phyloP scores from a whole-genome alignment of 2,888 invertebrate genomes.

The Heliconius ethilla region DNA sequence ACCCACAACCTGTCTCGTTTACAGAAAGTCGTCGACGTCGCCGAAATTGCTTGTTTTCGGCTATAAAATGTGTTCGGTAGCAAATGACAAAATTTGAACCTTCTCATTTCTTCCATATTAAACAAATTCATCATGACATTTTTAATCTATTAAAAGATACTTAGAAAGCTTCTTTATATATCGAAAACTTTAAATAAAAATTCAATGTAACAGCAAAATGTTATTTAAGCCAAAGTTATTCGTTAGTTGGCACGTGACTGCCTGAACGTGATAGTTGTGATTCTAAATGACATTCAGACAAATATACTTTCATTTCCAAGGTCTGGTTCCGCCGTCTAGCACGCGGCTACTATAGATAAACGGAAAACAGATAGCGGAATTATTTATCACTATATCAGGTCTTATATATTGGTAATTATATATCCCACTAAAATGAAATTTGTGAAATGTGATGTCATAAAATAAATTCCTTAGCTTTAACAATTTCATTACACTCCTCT shows the following conservation, averaged over 20 bases:
- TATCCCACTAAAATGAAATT: no score
- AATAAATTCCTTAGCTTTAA: not conserved
- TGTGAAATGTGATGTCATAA: not conserved
- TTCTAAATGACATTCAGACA: not conserved
- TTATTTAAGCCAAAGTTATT: not conserved
- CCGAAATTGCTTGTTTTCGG: no score
- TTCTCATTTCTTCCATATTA: not conserved
- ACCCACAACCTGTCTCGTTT: no score
- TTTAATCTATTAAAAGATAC: not conserved
- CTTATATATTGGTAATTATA: no score
- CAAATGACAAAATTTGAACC: not conserved
- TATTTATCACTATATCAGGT: not conserved
- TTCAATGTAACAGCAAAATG: not conserved
- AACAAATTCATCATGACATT: not conserved
- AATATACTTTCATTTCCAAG: slow-evolving; percentile 4
- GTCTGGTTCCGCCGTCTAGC: not conserved
- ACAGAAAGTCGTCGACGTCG: no score
- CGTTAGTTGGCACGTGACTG: not conserved
- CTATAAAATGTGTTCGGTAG: no score
- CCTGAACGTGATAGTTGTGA: not conserved
- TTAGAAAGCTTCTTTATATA: not conserved
- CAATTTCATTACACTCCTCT: not conserved
- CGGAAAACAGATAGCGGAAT: not conserved
- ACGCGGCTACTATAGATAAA: not conserved
- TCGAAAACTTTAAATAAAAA: not conserved